Evolutionary conservation across 2,888 invertebrate species (phyloP).

Genomic region (Caenorhabditis japonica): DNA sequence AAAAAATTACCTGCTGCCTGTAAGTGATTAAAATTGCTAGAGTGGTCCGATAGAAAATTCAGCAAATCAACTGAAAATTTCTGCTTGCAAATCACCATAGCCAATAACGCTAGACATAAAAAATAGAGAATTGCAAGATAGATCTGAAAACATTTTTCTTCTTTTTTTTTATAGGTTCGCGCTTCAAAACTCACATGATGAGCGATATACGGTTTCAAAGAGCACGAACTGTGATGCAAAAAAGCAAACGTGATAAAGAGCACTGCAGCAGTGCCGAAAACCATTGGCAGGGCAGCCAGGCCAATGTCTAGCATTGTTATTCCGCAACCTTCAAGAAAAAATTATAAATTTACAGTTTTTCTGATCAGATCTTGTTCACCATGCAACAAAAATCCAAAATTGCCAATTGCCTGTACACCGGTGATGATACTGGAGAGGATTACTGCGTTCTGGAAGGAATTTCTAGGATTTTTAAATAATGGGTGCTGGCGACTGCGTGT

Average conservation of each 20-base stretch:
- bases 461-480: not conserved
- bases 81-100: slow-evolving; percentile 26
- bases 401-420: slow-evolving; percentile 21
- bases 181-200: slow-evolving; percentile 42
- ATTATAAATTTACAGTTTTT: not conserved
- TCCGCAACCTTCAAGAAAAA: slow-evolving; percentile 40
- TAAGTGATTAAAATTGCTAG: slow-evolving; percentile 18
- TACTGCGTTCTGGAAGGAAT: slow-evolving; percentile 31
- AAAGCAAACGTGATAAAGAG: slow-evolving; percentile 48
- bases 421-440: slow-evolving; percentile 31
- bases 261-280: slow-evolving; percentile 34
- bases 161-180: not conserved
- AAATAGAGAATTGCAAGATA: slow-evolving; percentile 21
- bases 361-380: slow-evolving; percentile 13
- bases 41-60: slow-evolving; percentile 10
- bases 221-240: slow-evolving; percentile 45
- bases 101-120: slow-evolving; percentile 11
- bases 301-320: slow-evolving; percentile 40
- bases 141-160: slow-evolving; percentile 9
- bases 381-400: slow-evolving; percentile 34
- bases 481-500: too few relatives aligned
- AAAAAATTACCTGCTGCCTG: slow-evolving; percentile 8
- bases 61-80: slow-evolving; percentile 15
- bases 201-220: slow-evolving; percentile 50
- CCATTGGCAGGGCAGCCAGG: slow-evolving; percentile 31